A percentile compares a stretch with the other conserved stretches of the same genome.
Evolutionary conservation across 2,113 vertebrate species (phyloP).

Genomic region (Engraulis encrasicolus): DNA sequence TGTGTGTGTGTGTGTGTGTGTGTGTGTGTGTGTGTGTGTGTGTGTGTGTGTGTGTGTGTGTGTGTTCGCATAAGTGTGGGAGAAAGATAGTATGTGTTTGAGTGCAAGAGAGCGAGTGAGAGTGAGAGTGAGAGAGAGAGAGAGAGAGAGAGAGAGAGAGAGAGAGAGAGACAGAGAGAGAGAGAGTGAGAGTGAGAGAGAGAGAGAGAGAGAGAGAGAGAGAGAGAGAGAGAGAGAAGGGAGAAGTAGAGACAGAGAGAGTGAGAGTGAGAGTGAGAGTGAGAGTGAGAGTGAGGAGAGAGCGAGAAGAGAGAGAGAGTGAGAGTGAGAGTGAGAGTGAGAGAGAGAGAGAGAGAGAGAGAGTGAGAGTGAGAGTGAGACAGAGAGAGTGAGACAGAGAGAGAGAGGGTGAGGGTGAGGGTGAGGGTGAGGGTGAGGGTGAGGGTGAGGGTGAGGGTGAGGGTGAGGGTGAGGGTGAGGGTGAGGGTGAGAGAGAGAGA

Average conservation of each 20-base stretch:
- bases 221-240: constrained; percentile 6
- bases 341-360: not conserved
- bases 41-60: not conserved
- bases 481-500: too few relatives aligned
- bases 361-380: too few relatives aligned
- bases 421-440: constrained; percentile 37
- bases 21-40: constrained; percentile 10
- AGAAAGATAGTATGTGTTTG: constrained; percentile 8
- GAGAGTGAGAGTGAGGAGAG: too few relatives aligned
- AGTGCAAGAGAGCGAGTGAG: constrained; percentile 36
- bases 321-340: not conserved
- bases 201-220: constrained; percentile 7
- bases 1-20: constrained; percentile 7
- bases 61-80: not conserved
- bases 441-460: constrained; percentile 2
- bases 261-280: not conserved
- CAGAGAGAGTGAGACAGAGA: too few relatives aligned
- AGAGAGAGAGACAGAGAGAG: too few relatives aligned
- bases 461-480: too few relatives aligned
- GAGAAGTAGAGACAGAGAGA: not conserved
- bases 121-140: constrained; percentile 26
- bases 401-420: not conserved
- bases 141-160: too few relatives aligned
- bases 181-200: not conserved
- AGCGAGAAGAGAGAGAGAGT: constrained; percentile 28